Evolutionary conservation across 2,797 vertebrate genomes (phyloP).

Genomic region (Neoniphon sammara): DNA sequence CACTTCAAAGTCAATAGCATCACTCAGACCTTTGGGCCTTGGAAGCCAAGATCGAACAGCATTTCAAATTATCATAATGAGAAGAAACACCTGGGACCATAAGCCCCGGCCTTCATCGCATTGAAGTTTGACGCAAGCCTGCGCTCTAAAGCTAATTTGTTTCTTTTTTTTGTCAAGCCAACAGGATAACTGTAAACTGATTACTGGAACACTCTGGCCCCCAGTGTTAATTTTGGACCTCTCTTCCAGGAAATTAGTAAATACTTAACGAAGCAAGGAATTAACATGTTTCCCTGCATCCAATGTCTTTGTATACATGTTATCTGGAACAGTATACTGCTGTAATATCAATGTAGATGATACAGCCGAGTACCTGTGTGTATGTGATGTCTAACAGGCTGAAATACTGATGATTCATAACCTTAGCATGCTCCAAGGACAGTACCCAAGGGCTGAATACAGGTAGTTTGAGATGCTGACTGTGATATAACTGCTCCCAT

Average conservation of each 20-base stretch:
- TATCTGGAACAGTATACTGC: too few species aligned
- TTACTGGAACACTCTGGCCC: conserved; percentile 16
- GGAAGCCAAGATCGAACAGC: conserved; percentile 58
- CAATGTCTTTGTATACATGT: not conserved
- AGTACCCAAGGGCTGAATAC: conserved; percentile 5
- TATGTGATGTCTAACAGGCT: conserved; percentile 14
- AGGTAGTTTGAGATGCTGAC: conserved; percentile 43
- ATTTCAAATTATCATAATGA: conserved; percentile 73
- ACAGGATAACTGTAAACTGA: conserved; percentile 29
- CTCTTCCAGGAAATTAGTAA: not conserved
- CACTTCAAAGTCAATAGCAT: conserved; percentile 71
- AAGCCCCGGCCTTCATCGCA: conserved; percentile 51
- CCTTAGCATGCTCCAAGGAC: conserved; percentile 45
- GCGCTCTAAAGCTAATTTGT: conserved; percentile 5
- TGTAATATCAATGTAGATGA: conserved; percentile 5
- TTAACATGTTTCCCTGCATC: not conserved
- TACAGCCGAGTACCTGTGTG: not conserved
- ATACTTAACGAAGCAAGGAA: conserved; percentile 3
- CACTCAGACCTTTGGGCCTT: conserved; percentile 60
- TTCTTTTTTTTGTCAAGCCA: conserved; percentile 34
- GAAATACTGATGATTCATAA: conserved; percentile 54
- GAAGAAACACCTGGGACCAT: conserved; percentile 63
- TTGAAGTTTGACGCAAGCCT: conserved; percentile 22
- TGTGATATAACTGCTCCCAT: conserved; percentile 43
- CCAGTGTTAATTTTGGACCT: conserved; percentile 20